Conservation (phyloP, 2,888 invertebrate genomes). For the Galerucella nymphaeae region DNA sequence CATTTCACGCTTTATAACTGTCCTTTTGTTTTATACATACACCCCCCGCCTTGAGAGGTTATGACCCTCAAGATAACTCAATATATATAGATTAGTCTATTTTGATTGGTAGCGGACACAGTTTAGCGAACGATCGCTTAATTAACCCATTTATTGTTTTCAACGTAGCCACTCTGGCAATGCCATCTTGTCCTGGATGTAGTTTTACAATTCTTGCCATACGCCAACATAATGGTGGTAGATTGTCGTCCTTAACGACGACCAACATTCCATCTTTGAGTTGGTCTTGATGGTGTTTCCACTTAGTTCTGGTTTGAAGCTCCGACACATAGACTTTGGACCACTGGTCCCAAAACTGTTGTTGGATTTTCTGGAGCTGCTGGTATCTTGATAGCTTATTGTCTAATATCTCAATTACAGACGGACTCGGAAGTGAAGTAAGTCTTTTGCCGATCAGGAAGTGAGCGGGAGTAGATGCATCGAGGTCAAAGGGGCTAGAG, state of each 20-base stretch:
- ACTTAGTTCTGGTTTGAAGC: neutral
- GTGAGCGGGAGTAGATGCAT: conserved; percentile 18
- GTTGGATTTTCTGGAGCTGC: neutral
- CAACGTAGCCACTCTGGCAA: neutral
- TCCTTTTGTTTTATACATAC: no score
- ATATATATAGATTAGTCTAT: no score
- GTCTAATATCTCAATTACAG: neutral
- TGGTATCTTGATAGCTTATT: neutral
- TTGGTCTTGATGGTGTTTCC: neutral
- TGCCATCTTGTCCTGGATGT: neutral
- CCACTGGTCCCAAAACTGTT: no score
- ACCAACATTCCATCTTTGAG: neutral
- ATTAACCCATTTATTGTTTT: neutral
- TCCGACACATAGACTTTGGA: neutral
- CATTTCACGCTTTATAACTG: no score
- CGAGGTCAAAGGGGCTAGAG: conserved; percentile 2
- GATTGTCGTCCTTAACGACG: conserved; percentile 4
- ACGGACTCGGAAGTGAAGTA: conserved; percentile 8
- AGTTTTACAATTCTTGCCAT: neutral
- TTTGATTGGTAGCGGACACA: no score
- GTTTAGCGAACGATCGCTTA: no score
- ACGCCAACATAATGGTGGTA: conserved; percentile 4
- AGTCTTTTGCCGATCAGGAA: conserved; percentile 15
- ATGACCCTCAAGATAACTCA: no score
- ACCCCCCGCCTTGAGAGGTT: no score